Base-by-base conservation (phyloP, 2,888 invertebrate species). In the Phlogophora meticulosa region DNA sequence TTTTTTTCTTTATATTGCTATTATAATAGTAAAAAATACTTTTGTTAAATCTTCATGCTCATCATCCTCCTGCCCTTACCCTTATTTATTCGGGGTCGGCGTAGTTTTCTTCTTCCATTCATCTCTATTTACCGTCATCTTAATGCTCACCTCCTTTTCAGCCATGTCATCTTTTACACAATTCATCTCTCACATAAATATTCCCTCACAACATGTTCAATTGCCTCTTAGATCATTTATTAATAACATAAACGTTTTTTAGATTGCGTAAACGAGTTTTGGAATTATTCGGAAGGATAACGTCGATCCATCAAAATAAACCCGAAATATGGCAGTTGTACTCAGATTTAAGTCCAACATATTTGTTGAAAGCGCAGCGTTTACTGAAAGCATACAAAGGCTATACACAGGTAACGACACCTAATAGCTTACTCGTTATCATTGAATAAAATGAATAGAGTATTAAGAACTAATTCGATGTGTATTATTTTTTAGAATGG, bases 241-340 rank as follows among this genome's bases (percentile, higher is more conserved):
- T 17, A 15, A 10, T 40, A 28, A 28, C 5, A 28, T n/a, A 13
- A 32, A 20, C n/a, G 7, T 34, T 46, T 52, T 49, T 34, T 74
- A 94, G 95, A 68, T 92, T 97, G 55, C 90, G 93, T 55, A 96
- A 96, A 79, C 96, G 96, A 72, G 94, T 96, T 9, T 91, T 97
- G 45, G 96, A 97, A 88, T 92, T 98, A 40, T 97, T 98, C 83
- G 98, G 98, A 1, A 95, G 98, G 82, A 94, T 98, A 22, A 97
- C 97, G 4, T 96, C 97, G 0, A 84, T 96, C n/a, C 96, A 97
- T 83, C 96, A 96, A 53, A 97, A 97, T 78, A 97, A 97, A 84
- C 96, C 97, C 0, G 96, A 97, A 67, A 89, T 98, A 7, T 99
- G 99, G 99, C 97, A 97, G 85, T 88, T 98, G 68, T 98, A 99